Evolutionary conservation across 2,113 vertebrate genomes (phyloP), one percentile per base, ranked within the genome.

Genomic region (Larimichthys crocea): DNA sequence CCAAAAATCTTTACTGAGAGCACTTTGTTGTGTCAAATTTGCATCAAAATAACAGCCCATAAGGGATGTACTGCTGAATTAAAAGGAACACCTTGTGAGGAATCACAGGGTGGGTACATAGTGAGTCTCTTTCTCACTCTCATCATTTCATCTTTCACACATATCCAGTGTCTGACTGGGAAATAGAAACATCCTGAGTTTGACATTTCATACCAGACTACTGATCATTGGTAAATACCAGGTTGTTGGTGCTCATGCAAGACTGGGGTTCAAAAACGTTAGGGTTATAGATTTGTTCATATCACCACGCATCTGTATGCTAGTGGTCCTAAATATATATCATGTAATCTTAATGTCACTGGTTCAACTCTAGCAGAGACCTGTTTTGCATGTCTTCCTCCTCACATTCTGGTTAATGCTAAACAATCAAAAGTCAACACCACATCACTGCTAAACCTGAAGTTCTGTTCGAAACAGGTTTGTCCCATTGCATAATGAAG

Each of bases 31-130:
- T 82, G 82, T 87, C 20, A 20, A 74, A 86, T 90, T 88, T 89
- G 84, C 87, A 89, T 90, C 80, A 86, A 87, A 88, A 88, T 89
- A 91, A 88, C 84, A 80, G 81, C 80, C 83, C 78, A 77, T 80
- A 59, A 76, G 87, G 83, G 69, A 80, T 68, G 69, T 62, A 35
- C 55, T 19, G 57, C 74, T 78, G 86, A 90, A 90, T 91, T 85
- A 86, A 88, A 89, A 87, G 80, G 81, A 79, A 79, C 82, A 76
- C 35, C 35, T 40, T 40, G 35, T 40, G 7, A 76, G 63, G 70
- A 87, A 87, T 91, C 89, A 90, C 84, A 26, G 69, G 26, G 29
- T 4, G 66, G 3, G 26, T 50, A 74, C 40, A 40, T 68, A 82
- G 20, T 12, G 65, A 83, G 31, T 17, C n/a, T 16, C 35, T 60